Conservation (phyloP, 2,888 invertebrate species). For the Phengaris alcon region DNA sequence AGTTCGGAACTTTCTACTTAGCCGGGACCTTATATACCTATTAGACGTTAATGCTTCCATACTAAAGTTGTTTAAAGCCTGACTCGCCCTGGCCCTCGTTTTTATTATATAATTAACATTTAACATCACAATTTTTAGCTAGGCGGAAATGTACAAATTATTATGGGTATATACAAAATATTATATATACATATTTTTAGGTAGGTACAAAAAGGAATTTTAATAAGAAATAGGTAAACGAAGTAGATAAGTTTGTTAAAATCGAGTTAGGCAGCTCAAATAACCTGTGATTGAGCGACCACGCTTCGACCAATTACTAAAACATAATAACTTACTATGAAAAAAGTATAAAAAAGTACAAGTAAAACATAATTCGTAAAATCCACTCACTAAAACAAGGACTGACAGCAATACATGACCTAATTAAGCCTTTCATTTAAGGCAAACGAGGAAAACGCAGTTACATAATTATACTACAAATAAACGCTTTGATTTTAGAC, state of each 20-base stretch:
- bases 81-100: conserved; percentile 14
- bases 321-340: no score
- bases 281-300: no score
- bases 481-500: neutral
- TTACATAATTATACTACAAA: neutral
- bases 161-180: no score
- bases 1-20: conserved; percentile 23
- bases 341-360: neutral
- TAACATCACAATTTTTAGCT: neutral
- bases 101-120: no score
- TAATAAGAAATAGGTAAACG: no score
- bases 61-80: neutral
- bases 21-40: conserved; percentile 9
- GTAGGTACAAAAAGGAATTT: no score
- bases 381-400: neutral
- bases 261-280: no score
- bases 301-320: no score
- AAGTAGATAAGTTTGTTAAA: no score
- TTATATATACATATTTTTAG: no score
- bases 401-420: neutral
- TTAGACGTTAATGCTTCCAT: conserved; percentile 13
- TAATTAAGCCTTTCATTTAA: neutral
- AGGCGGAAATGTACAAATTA: no score
- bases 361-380: neutral
- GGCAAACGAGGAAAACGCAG: neutral